Conservation (phyloP, 2,797 vertebrate genomes). For the Leucoraja ocellata region DNA sequence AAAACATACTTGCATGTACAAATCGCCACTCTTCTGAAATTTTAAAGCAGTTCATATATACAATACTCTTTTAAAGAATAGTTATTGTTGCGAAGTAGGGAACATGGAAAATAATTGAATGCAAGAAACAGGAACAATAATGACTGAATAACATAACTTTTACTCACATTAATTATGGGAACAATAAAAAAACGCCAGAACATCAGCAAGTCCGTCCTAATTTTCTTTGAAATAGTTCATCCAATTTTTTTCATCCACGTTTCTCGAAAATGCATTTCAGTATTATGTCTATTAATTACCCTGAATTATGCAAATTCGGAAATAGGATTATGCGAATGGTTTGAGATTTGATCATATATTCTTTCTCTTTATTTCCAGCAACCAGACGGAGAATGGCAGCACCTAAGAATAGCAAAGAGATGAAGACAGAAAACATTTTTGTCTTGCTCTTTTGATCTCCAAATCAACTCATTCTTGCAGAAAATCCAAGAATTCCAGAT, state of each 20-base stretch:
- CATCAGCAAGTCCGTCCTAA: no score
- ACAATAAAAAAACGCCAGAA: no score
- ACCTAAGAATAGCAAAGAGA: neutral
- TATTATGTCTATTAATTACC: neutral
- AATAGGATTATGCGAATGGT: neutral
- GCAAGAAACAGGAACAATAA: no score
- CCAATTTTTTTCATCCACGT: neutral
- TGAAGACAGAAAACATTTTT: neutral
- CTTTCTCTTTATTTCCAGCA: conserved; percentile 17
- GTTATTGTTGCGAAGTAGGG: no score
- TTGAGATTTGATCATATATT: neutral
- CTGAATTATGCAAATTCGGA: neutral
- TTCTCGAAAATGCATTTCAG: neutral
- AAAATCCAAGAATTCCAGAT: neutral
- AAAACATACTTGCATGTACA: no score
- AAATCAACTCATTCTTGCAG: neutral
- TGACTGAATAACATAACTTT: no score
- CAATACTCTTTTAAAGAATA: no score
- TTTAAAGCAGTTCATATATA: no score
- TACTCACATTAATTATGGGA: no score
- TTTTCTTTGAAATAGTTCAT: no score
- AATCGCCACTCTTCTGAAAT: no score
- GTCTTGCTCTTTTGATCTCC: neutral
- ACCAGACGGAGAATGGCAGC: neutral
- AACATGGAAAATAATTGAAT: no score